Base-by-base conservation (phyloP, 2,113 vertebrate genomes). In the Otocyon megalotis region DNA sequence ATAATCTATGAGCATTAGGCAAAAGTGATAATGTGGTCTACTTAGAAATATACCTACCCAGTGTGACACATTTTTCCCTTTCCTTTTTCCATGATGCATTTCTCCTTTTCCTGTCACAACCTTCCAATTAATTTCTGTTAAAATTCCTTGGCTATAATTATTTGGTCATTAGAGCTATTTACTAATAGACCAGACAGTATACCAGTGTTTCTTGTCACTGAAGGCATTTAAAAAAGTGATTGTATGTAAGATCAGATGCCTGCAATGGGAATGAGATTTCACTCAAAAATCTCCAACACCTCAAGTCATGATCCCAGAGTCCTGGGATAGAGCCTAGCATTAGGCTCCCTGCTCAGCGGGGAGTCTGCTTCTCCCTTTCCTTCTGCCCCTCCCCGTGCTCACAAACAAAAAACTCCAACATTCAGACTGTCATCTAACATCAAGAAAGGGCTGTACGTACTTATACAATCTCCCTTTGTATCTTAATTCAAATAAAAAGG, bases 401-500 rank as follows among this genome's bases (percentile, higher is more conserved):
- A 43, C 43, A 43, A 43, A 43, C 0, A 4, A 62, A 94, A 97
- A 56, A 9, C 76, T 58, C 30, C 26, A 94, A 54, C 26, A 76
- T 20, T n/a, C 9, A 50, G 62, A 72, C 10, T 85, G 37, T 13
- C 56, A 80, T 32, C 56, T 65, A 60, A 30, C 43, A 88, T 67
- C 19, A 58, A 72, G 74, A 74, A 89, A 80, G 19, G 62, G 12
- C 5, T 90, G 35, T 50, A 48, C 2, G 19, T 24, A 77, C 6
- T 88, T 88, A 69, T 0, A 76, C 1, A 79, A 85, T 79, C 35
- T 81, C 20, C 43, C 81, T 85, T 93, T 95, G 65, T 58, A 76
- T 62, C 17, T 72, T 93, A n/a, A 95, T 69, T 84, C 56, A 92
- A 69, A 92, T 69, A 71, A 84, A 94, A 81, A 87, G 94, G 32